Base-by-base conservation (phyloP, 2,888 invertebrate species). In the Caenorhabditis plicata region DNA sequence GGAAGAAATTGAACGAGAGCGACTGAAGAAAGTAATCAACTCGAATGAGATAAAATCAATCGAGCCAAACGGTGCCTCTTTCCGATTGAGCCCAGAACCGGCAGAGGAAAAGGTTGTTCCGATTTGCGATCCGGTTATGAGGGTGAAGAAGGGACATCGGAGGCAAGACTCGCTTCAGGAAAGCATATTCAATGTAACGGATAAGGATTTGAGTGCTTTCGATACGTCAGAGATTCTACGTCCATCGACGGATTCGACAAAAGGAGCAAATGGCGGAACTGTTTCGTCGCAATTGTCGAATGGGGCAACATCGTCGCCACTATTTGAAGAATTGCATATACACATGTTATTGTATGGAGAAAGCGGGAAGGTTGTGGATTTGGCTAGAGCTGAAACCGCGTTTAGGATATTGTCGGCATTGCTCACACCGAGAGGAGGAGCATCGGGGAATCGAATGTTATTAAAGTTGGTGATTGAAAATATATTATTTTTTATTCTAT, bases 241-340 rank as follows among this genome's bases (percentile, higher is more conserved):
- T 9, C 54, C 55, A 11, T 62, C 64, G 8, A 41, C 48, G 44
- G 47, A 72, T 48, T 51, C 68, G 52, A 64, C 17, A 48, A 61
- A 47, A 57, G 47, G 36, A 62, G 64, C 52, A 3, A 33, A 47
- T 5, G 47, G 47, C 3, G 53, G 52, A 26, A 58, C 58, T n/a
- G 50, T 54, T 4, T 50, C 54, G 3, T 54, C 54, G n/a, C 35
- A 53, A 3, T 41, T 41, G 17, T 55, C 55, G 8, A 43, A 50
- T 13, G 46, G 27, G 2, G 23, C 11, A 3, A 4, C 17, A 4
- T 29, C 5, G 8, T 9, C 31, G 47, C 74, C 81, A 3, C 79
- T 82, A 8, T 85, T 89, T 31, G 88, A 89, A 80, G 88, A 88
- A 23, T 87, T 90, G 53, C 91, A 91, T 80, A 88, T 89, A 20